Evolutionary conservation across 2,797 vertebrate genomes (phyloP), one percentile per base, ranked within the genome.

Genomic region (Xenentodon cancila): DNA sequence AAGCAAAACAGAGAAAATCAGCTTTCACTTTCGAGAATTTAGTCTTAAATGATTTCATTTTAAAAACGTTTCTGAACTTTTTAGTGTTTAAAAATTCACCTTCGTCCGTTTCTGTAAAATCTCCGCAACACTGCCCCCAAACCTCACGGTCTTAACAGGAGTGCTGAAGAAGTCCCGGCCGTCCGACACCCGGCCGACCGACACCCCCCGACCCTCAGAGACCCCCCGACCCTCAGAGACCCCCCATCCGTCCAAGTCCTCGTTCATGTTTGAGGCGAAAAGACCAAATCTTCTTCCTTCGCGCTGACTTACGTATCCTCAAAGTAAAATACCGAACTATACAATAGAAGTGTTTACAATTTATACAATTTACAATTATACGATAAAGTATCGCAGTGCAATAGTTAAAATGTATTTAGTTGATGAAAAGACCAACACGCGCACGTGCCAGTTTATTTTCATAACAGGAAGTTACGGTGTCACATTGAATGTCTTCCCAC

Each of bases 91-190:
- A 5, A 18, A 2, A 17, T 8, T 91, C 82, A 97, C 97, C 94
- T 91, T 87, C 57, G 91, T 91, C 27, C 94, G 90, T 76, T 96
- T 98, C 0, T 88, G 75, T 53, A 99, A 66, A 1, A 94, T 94
- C n/a, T 95, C 95, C 5, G 82, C 67, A 15, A 99, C 93, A 0
- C 82, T 93, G 0, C 95, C 94, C 16, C 97, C 97, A 69, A 99
- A 99, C 13, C 97, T 82, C 66, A 99, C 97, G 0, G 93, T 95
- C 87, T 98, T 99, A 61, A 88, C 83, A 2, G 94, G 94, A 9
- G 96, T 94, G n/a, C 93, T 92, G 78, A 96, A 18, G 79, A 97
- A 97, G 57, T 96, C 95, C 61, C 88, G 75, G 11, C 80, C 73
- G 43, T 88, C 85, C 4, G 75, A 16, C 62, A 94, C 93, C 95